Evolutionary conservation across 2,888 invertebrate species (phyloP), one percentile per base, ranked within the genome.

Genomic region (Magallana nippona): DNA sequence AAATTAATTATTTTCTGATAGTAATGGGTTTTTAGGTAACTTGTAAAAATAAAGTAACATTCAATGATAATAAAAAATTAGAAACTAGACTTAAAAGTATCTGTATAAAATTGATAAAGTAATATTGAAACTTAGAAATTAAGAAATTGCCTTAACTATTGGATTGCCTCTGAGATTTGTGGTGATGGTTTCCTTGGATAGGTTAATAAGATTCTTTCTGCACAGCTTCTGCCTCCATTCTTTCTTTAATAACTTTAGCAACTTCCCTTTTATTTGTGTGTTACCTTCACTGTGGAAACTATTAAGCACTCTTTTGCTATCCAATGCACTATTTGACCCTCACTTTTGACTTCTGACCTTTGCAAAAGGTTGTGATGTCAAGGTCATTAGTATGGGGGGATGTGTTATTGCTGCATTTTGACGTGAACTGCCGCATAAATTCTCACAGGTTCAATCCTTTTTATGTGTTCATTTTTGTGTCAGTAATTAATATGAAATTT

Each of bases 171-270:
- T n/a, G n/a, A 22, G 13, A 19, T 22, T 11, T 22, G 27, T 22
- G 63, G 71, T 71, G 71, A 71, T 71, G 71, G 71, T 71, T 71
- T 71, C 22, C 15, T 17, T 71, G 71, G 71, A 22, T 71, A 71
- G 32, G 22, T 44, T 44, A 17, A 13, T 19, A 27, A 15, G 19
- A 71, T 15, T 71, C 32, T 71, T 71, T 13, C 71, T 71, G 71
- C 71, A 71, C 71, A 15, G 71, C 71, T 71, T 71, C 22, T 62
- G 62, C 62, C 62, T 62, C 62, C 17, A 11, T 62, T 19, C 62
- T 19, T 22, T 62, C 19, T 62, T 17, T 10, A 19, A 19, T 19
- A 62, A 22, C 62, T 19, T 62, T 19, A 22, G 44, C 44, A 44
- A 44, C 44, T 44, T 8, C 44, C 44, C 22, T 11, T 62, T 71